These are phyloP conservation scores for Himalopsyche kuldschensis DNA, from an alignment of 2,888 invertebrate genomes.

Conservation along the genomic window DNA sequence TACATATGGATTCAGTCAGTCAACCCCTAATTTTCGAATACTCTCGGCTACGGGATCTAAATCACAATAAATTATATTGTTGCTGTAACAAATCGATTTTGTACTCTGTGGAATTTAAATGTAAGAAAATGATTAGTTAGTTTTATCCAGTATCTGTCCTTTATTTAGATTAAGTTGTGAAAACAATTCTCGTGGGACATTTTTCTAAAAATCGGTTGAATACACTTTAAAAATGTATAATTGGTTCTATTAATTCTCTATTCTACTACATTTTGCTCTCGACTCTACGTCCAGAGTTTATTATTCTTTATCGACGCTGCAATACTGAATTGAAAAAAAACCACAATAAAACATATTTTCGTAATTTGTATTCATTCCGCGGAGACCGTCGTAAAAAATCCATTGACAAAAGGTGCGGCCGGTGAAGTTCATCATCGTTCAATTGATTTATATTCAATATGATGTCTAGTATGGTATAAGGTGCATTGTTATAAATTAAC, in stretches of 20 bases:
- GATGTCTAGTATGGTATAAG: neutral
- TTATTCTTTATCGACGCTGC: neutral
- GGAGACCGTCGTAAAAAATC: slow-evolving; percentile 26
- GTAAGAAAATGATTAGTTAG: no score
- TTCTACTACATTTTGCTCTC: neutral
- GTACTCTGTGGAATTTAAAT: no score
- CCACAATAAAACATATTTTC: neutral
- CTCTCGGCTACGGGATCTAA: no score
- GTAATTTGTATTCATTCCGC: slow-evolving; percentile 35
- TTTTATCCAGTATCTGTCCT: no score
- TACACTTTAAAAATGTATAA: no score
- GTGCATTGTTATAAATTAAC: neutral
- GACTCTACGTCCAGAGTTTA: neutral
- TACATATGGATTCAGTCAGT: no score
- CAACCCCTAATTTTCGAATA: no score
- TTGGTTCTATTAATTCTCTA: neutral
- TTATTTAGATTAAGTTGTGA: no score
- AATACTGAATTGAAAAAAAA: slow-evolving; percentile 1
- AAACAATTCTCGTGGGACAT: no score
- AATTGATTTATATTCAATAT: neutral
- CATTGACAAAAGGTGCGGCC: slow-evolving; percentile 30
- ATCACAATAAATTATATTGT: no score
- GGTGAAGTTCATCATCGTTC: neutral
- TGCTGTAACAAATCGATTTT: no score
- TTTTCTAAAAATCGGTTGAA: no score